Base-by-base conservation (phyloP, 1,140 invertebrate genomes). In the Drosophila paulistorum region DNA sequence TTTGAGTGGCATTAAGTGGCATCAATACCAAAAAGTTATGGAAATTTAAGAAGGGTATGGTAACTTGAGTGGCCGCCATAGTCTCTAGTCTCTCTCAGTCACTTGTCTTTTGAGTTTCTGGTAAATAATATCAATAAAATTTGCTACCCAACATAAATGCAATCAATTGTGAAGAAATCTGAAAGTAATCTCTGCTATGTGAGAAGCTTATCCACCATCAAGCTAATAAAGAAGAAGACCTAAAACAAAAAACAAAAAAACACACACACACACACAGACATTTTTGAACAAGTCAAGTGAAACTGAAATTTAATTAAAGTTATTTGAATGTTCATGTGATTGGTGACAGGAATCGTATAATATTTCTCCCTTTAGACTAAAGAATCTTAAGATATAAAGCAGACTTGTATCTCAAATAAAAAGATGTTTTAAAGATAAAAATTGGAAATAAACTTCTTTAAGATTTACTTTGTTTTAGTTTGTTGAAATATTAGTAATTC, bases 31-130 rank as follows among this genome's bases (percentile, higher is more conserved):
- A 48, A 59, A 74, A 45, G 71, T 64, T 63, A 68, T 42, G 69
- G 79, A 67, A 87, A 86, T 79, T 70, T 70, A 77, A 77, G 74
- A 77, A 77, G 74, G 74, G 74, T 64, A 17, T 13, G 11, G 74
- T 77, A 77, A 77, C 74, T 59, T 63, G 74, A 77, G 74, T 30
- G 73, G 71, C 7, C 42, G 42, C 42, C 45, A 9, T 35, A 7
- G 10, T 39, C 37, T 39, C 37, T 39, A 1, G 20, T 20, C 20
- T 23, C 20, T 5, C 37, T 13, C 11, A 11, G 10, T 13, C 37
- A 5, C 37, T 39, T 13, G 3, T 13, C 37, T 39, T 13, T 39
- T 39, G 37, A 39, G 33, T 13, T 39, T 57, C 35, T 59, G 14
- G 35, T 35, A 59, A 59, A 59, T 59, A 59, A 59, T 59, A 59